Base-by-base conservation (phyloP, 2,113 vertebrate species). In the Brachyhypopomus occidentalis region DNA sequence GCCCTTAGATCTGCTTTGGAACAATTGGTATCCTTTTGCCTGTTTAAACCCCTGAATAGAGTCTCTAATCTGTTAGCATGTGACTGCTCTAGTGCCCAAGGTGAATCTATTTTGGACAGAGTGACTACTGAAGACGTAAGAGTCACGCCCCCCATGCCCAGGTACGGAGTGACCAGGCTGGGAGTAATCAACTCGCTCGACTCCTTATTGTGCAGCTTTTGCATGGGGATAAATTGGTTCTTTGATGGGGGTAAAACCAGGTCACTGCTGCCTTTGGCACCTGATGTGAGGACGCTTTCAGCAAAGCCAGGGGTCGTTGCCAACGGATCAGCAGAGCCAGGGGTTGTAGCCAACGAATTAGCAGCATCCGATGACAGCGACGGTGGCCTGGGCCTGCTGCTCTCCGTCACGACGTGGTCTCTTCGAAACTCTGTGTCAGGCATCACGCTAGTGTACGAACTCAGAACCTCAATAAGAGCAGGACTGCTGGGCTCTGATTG, bases 21-120 rank as follows among this genome's bases (percentile, higher is more conserved):
- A 58, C 56, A 72, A 83, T 80, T 73, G 79, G 52, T 38, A 59
- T 73, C 64, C 20, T 73, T 78, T 63, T 77, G 77, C 23, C 48
- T 56, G 45, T 77, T 81, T 25, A 56, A 75, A 25, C 63, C 74
- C 55, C 66, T 84, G 75, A 78, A 80, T 69, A 77, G 20, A 58
- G 75, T 77, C 55, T 83, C 72, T 19, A 76, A 84, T 78, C 71
- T 75, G 63, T 81, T 83, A 79, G 83, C 75, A 76, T 48, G 36
- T 4, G 84, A 87, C 2, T 63, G 80, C 60, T 81, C 70, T 25
- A 81, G 66, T 4, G 25, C 19, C 22, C 67, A 7, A 72, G 67
- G 17, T 58, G 69, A 36, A 64, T 85, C 76, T 82, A 82, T 66
- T 80, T 77, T 63, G n/a, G 77, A 77, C 25, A 34, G 3, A 19